Base-by-base conservation (phyloP, 2,797 vertebrate species). In the Gobio occitaniae region DNA sequence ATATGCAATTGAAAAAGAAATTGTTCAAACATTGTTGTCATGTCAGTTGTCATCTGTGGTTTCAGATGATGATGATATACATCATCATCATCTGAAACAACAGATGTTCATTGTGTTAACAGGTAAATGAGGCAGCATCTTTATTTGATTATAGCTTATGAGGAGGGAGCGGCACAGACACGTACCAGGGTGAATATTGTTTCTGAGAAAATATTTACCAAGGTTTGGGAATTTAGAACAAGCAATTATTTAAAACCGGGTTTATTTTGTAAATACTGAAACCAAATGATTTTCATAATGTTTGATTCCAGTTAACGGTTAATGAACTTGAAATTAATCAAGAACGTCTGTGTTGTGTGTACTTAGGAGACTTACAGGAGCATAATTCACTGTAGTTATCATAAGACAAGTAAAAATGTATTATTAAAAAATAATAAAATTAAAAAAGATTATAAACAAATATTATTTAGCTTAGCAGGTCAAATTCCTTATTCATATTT, bases 101-200 rank as follows among this genome's bases (percentile, higher is more conserved):
- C 54, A 47, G 13, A 56, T 44, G 32, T 38, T 76, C 25, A 11
- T 29, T 61, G 16, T 48, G 65, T 32, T 72, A 72, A 36, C 11
- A 47, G 54, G 38, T 66, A 36, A 17, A 69, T 54, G 21, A 44
- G 65, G 32, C 3, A n/a, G 29, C 9, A 50, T 65, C 21, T 86
- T 65, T 59, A 65, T 48, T 44, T 44, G 36, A 63, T 74, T 50
- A 32, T 32, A 63, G 52, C 21, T n/a, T 86, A 56, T 15, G 29
- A 78, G 19, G n/a, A 78, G 54, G 38, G 50, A 52, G 16, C 54
- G 4, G 50, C 72, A 54, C 50, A 69, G 36, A 56, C 21, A 56
- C 1, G 1, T 2, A 71, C 44, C 11, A 47, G 44, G 70, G 15
- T 75, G 29, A 32, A 32, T 4, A 32, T 16, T 66, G 63, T 56